phyloP scores from a whole-genome alignment of 2,888 invertebrate species.

The Ophraella communa region DNA sequence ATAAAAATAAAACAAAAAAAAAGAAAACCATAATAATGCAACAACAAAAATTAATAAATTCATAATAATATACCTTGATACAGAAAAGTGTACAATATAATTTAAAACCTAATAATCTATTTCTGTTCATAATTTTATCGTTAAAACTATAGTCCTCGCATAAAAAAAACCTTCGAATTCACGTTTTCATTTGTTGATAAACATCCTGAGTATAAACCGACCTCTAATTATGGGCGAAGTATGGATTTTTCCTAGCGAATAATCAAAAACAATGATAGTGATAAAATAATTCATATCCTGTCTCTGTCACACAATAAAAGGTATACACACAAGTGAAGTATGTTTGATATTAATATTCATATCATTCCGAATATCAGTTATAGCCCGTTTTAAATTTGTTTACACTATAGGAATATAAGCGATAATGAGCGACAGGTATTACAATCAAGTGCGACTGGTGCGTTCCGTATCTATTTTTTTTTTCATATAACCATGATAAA shows the following conservation, averaged over 20 bases:
- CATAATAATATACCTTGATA: no score
- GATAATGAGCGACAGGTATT: neutral
- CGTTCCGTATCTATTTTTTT: neutral
- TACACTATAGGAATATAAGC: neutral
- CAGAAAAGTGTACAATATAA: no score
- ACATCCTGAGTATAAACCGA: slow-evolving; percentile 13
- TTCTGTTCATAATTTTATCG: no score
- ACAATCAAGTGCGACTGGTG: neutral
- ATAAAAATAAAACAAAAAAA: no score
- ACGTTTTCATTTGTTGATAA: neutral
- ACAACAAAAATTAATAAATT: no score
- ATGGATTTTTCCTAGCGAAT: slow-evolving; percentile 26
- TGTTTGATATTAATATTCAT: slow-evolving; percentile 3
- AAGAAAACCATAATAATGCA: no score
- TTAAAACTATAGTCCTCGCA: slow-evolving; percentile 43
- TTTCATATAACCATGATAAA: no score
- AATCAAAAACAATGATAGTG: slow-evolving; percentile 29
- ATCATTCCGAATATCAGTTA: slow-evolving; percentile 4
- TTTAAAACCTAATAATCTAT: no score
- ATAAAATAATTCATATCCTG: slow-evolving; percentile 27
- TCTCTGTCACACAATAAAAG: neutral
- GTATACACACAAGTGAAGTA: neutral
- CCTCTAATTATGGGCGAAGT: slow-evolving; percentile 25
- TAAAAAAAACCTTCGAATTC: slow-evolving; percentile 30
- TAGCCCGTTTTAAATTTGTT: slow-evolving; percentile 7